These are phyloP conservation scores for Sciurus niger DNA, from an alignment of 2,113 vertebrate species.

Conservation along the genomic window DNA sequence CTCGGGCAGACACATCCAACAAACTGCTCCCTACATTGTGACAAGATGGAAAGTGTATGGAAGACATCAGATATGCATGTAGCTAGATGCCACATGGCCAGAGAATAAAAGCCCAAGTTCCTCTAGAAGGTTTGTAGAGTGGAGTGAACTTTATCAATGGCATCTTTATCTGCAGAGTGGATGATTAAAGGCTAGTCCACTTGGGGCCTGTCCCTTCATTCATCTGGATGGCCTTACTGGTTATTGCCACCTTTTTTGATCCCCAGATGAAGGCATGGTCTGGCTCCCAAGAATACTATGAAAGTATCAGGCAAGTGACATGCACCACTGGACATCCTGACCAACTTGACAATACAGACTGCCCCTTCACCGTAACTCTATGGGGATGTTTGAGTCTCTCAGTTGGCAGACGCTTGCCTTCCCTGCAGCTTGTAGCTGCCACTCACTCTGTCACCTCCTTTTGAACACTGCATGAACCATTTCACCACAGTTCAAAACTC, in stretches of 20 bases:
- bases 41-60: not conserved
- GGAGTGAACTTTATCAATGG: not conserved
- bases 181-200: not conserved
- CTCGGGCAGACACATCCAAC: not conserved
- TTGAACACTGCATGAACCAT: rapidly evolving
- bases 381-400: not conserved
- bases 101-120: not conserved
- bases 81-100: not conserved
- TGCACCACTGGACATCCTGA: not conserved
- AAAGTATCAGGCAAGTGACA: not conserved
- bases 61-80: rapidly evolving
- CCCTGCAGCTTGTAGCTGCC: not conserved
- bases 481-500: not conserved
- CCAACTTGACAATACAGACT: not conserved
- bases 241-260: not conserved
- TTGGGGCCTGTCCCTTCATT: not conserved
- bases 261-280: not conserved
- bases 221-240: not conserved
- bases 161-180: rapidly evolving
- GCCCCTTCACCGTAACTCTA: rapidly evolving
- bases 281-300: not conserved
- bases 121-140: not conserved
- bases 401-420: not conserved
- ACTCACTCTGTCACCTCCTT: not conserved
- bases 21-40: not conserved